Conservation (phyloP, 2,797 vertebrate genomes). For the Rhinella marina region DNA sequence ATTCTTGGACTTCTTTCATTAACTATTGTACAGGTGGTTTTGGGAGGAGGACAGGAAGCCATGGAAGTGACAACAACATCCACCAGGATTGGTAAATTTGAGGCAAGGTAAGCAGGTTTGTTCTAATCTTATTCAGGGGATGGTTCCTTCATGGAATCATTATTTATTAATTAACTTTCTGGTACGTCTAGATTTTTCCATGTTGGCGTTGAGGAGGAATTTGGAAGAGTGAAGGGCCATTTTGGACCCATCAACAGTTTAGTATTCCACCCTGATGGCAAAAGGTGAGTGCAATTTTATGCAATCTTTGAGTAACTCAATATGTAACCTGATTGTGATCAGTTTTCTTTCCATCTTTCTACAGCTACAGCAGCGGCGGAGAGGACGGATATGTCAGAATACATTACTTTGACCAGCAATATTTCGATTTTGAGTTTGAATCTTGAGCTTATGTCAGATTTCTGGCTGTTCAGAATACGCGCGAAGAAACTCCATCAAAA, state of each 20-base stretch:
- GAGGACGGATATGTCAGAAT: conserved; percentile 96
- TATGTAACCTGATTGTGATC: not conserved
- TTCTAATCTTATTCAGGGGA: not conserved
- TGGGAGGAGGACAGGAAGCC: conserved; percentile 97
- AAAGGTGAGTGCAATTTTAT: conserved; percentile 78
- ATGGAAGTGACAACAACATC: conserved; percentile 99
- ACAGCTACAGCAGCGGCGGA: conserved; percentile 96
- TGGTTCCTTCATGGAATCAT: not conserved
- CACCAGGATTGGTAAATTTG: conserved; percentile 97
- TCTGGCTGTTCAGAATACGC: not conserved
- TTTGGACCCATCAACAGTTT: conserved; percentile 98
- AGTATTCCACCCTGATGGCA: conserved; percentile 95
- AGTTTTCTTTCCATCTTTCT: conserved; percentile 39
- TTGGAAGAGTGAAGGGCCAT: conserved; percentile 96
- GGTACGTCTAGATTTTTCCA: conserved; percentile 89
- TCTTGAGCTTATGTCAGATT: conserved; percentile 65
- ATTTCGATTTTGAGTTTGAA: conserved; percentile 98
- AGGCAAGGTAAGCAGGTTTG: conserved; percentile 84
- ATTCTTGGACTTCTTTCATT: not conserved
- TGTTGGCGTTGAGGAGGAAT: conserved; percentile 94
- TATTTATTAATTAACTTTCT: not conserved
- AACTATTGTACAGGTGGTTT: conserved; percentile 83
- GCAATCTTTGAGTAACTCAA: not conserved
- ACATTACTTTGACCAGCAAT: conserved; percentile 96
- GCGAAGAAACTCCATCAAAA: not conserved